These are phyloP conservation scores for Lateolabrax maculatus DNA, from an alignment of 2,797 vertebrate genomes.

Conservation along the genomic window DNA sequence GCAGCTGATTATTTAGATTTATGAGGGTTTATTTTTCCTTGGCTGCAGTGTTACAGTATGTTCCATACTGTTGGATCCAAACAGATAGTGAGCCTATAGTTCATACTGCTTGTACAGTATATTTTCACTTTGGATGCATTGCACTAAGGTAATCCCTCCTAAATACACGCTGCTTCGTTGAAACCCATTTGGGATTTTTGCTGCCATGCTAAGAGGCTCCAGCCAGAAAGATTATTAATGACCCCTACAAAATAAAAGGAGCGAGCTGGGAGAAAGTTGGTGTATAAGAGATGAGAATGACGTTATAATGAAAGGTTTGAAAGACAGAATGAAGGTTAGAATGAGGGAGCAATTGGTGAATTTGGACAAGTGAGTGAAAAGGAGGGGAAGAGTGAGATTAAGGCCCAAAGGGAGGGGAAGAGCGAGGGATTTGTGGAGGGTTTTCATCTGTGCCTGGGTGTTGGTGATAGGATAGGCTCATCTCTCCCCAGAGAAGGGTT, in stretches of 20 bases:
- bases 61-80: conserved; percentile 27
- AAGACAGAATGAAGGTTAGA: conserved; percentile 18
- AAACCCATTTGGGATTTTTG: conserved; percentile 44
- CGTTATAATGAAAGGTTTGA: conserved; percentile 40
- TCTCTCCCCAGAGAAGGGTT: neutral
- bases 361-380: conserved; percentile 32
- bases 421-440: conserved; percentile 22
- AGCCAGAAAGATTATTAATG: conserved; percentile 61
- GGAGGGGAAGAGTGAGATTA: conserved; percentile 50
- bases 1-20: conserved; percentile 44
- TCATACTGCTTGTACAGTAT: neutral
- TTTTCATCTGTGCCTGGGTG: conserved; percentile 49
- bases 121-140: conserved; percentile 50
- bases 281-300: conserved; percentile 32
- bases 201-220: conserved; percentile 45
- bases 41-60: conserved; percentile 6
- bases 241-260: conserved; percentile 9
- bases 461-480: conserved; percentile 34
- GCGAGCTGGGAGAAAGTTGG: neutral
- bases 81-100: conserved; percentile 25
- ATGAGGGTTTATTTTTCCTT: conserved; percentile 35
- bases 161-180: conserved; percentile 31
- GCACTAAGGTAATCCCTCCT: conserved; percentile 55
- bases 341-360: conserved; percentile 23
- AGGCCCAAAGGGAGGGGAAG: conserved; percentile 11